Evolutionary conservation across 1,140 invertebrate species (phyloP).

Genomic region (Anthonomus grandis): DNA sequence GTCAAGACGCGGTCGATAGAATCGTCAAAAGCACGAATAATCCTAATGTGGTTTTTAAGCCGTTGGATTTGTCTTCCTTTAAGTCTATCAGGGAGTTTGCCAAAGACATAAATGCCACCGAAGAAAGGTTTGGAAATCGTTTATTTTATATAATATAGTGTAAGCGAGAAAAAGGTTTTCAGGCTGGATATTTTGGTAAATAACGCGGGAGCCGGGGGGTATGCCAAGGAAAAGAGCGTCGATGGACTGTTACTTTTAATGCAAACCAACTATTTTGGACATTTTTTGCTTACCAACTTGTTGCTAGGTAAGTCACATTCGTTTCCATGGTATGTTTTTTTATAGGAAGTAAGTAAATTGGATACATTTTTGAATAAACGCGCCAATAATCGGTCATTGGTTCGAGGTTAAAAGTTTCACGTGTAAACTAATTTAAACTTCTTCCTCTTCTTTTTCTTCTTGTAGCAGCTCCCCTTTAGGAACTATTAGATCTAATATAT

Average conservation of each 20-base stretch:
- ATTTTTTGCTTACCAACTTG: conserved; percentile 61
- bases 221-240: conserved; percentile 45
- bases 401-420: no score
- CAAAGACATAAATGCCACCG: conserved; percentile 50
- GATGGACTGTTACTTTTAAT: conserved; percentile 57
- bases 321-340: neutral
- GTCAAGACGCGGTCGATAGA: conserved; percentile 59
- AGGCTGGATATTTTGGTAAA: conserved; percentile 66
- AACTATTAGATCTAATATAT: no score
- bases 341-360: no score
- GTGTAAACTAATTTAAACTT: no score
- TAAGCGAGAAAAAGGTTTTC: neutral
- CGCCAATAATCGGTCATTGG: no score
- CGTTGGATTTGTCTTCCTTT: conserved; percentile 51
- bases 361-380: no score
- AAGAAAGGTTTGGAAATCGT: conserved; percentile 45
- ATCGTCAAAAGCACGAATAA: conserved; percentile 42
- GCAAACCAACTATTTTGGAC: conserved; percentile 63
- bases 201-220: conserved; percentile 51
- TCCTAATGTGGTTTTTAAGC: conserved; percentile 21
- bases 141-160: neutral
- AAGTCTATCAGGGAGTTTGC: conserved; percentile 53
- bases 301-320: conserved; percentile 56
- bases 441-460: no score
- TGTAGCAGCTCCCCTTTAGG: no score